Evolutionary conservation across 2,888 invertebrate species (phyloP), one percentile per base, ranked within the genome.

Genomic region (Synergus gifuensis): DNA sequence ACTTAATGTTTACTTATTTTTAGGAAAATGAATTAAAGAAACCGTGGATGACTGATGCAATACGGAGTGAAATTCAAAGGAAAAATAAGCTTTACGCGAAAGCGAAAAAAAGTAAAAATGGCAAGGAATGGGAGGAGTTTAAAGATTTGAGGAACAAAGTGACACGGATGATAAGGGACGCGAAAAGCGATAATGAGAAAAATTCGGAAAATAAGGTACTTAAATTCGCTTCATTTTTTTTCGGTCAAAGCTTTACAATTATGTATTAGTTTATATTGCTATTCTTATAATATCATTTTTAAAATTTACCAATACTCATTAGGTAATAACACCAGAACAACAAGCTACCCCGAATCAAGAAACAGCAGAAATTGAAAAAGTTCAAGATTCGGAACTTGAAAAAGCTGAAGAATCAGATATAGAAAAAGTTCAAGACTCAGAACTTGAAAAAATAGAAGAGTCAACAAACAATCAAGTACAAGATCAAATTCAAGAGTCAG

Each of bases 1-100:
- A 69, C 16, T 44, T 82, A 80, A 63, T 81, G 63, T 58, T 9
- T 49, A 12, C 28, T 28, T 64, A 40, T 9, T 66, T 40, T 46
- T 67, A 92, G 92, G 91, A 91, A 84, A 83, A 89, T 79, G 90
- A 91, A 82, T 85, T 92, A 82, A 91, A 90, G 78, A 92, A 92
- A 67, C 91, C 92, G 46, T 92, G 92, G 92, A 92, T 92, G 92
- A 92, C 92, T 0, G 91, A 91, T 73, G 91, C 91, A 83, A 92
- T 92, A 82, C 90, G 92, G 60, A 89, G 86, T 82, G 92, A 92
- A 84, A 91, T 92, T 83, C 90, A 91, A 83, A 92, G 89, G 84
- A 92, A 92, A 83, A 92, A 91, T 82, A 92, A 91, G 83, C 86
- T 92, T 8, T 92, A 91, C 80, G 91, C 90, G 62, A 92, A 91